A percentile compares a stretch with the other conserved stretches of the same genome.
phyloP scores from a whole-genome alignment of 2,888 invertebrate species.

The Agonopterix alstromeriana region DNA sequence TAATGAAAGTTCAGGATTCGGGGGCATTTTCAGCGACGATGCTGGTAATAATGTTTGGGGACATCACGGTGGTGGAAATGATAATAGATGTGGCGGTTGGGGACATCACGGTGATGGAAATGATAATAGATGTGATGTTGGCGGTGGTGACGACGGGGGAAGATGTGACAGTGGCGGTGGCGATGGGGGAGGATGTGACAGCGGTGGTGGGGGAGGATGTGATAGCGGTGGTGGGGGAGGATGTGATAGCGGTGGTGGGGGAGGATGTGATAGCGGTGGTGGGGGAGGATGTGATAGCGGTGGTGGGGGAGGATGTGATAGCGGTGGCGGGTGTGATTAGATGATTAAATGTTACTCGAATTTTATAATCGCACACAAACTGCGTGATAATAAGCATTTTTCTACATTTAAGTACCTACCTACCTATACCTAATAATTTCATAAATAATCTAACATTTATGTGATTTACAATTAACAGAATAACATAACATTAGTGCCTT shows the following conservation, averaged over 20 bases:
- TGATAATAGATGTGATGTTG: background rate
- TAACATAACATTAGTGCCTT: no score
- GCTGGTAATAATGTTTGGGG: no score
- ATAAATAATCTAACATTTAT: no score
- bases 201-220: background rate
- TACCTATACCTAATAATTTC: no score
- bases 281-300: background rate
- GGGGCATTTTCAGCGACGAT: no score
- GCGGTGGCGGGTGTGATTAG: constrained; percentile 1
- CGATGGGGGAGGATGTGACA: background rate
- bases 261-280: constrained; percentile 2
- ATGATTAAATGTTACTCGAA: background rate
- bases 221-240: background rate
- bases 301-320: constrained; percentile 1
- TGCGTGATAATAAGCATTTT: no score
- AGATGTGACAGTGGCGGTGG: background rate
- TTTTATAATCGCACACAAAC: no score
- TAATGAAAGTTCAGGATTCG: no score
- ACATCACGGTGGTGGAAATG: background rate
- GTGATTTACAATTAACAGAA: no score
- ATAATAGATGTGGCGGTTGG: background rate
- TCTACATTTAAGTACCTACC: no score
- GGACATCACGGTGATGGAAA: background rate
- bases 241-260: background rate
- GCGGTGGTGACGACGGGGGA: background rate